phyloP scores from a whole-genome alignment of 2,888 invertebrate species.

The Antheraea yamamai region DNA sequence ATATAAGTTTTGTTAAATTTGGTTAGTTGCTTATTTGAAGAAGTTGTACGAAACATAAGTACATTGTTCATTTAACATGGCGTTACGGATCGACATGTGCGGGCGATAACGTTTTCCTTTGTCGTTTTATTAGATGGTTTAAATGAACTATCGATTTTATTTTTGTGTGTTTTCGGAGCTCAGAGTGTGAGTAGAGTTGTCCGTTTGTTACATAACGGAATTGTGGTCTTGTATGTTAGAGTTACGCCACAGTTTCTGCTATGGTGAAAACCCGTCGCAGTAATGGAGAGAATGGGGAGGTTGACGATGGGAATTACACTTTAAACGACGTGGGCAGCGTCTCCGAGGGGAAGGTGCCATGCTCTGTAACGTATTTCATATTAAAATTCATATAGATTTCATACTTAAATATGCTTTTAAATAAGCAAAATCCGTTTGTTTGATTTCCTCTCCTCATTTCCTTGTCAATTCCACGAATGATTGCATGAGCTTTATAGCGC shows the following conservation, averaged over 20 bases:
- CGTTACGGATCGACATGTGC: conserved; percentile 76
- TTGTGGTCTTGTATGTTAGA: conserved; percentile 58
- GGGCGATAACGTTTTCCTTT: conserved; percentile 71
- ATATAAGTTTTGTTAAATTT: conserved; percentile 43
- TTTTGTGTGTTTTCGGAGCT: conserved; percentile 46
- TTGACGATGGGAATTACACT: conserved; percentile 75
- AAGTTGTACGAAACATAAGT: conserved; percentile 45
- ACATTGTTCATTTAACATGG: conserved; percentile 72
- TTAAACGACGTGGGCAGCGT: conserved; percentile 76
- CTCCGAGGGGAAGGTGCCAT: conserved; percentile 77
- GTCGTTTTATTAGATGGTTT: conserved; percentile 60
- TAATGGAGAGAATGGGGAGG: conserved; percentile 79
- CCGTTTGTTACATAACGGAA: conserved; percentile 59
- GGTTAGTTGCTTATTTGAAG: conserved; percentile 58
- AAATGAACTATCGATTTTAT: conserved; percentile 46
- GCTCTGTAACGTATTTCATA: conserved; percentile 50
- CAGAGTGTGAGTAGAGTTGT: conserved; percentile 52
- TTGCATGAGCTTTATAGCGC: conserved; percentile 63
- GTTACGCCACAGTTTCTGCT: conserved; percentile 61
- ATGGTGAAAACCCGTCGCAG: conserved; percentile 83
- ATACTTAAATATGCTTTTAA: conserved; percentile 52
- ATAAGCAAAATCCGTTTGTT: conserved; percentile 39
- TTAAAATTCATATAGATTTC: conserved; percentile 24
- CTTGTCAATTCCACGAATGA: conserved; percentile 9
- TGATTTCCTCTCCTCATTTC: conserved; percentile 65